phyloP scores from a whole-genome alignment of 2,888 invertebrate genomes.

The Andrena bicolor region DNA sequence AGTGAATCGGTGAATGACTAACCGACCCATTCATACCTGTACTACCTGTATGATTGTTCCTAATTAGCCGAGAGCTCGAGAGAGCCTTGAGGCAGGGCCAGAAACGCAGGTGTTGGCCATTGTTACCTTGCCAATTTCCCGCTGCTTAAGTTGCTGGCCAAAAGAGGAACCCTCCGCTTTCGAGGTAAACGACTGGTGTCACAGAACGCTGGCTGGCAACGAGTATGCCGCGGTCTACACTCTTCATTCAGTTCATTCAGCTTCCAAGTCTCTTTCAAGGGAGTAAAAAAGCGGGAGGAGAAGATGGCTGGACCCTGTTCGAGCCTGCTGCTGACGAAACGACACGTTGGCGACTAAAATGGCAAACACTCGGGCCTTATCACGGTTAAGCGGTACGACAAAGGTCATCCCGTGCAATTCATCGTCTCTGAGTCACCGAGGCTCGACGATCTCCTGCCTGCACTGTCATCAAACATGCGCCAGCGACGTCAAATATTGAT shows the following conservation, averaged over 20 bases:
- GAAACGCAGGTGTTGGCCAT: slow-evolving; percentile 54
- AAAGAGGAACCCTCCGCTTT: slow-evolving; percentile 37
- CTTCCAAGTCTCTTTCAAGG: background rate
- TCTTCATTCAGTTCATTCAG: slow-evolving; percentile 38
- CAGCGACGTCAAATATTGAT: slow-evolving; percentile 67
- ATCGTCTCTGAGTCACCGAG: slow-evolving; percentile 46
- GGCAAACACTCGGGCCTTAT: slow-evolving; percentile 28
- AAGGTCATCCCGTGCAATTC: slow-evolving; percentile 51
- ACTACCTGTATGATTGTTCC: slow-evolving; percentile 51
- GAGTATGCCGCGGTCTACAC: background rate
- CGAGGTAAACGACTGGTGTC: slow-evolving; percentile 42
- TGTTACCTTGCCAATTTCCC: slow-evolving; percentile 60
- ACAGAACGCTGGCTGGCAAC: slow-evolving; percentile 19
- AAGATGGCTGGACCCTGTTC: background rate
- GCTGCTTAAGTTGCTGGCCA: slow-evolving; percentile 45
- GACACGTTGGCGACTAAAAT: slow-evolving; percentile 9
- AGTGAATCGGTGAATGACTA: slow-evolving; percentile 44
- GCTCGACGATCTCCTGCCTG: slow-evolving; percentile 24
- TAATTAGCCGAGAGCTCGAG: slow-evolving; percentile 47
- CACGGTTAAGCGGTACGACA: slow-evolving; percentile 34
- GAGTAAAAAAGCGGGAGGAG: background rate
- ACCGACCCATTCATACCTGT: slow-evolving; percentile 39
- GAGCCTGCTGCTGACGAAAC: slow-evolving; percentile 4
- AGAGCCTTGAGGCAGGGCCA: slow-evolving; percentile 33
- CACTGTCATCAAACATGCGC: slow-evolving; percentile 42